Conservation (phyloP, 2,888 invertebrate species). For the Pyrrhosoma nymphula region DNA sequence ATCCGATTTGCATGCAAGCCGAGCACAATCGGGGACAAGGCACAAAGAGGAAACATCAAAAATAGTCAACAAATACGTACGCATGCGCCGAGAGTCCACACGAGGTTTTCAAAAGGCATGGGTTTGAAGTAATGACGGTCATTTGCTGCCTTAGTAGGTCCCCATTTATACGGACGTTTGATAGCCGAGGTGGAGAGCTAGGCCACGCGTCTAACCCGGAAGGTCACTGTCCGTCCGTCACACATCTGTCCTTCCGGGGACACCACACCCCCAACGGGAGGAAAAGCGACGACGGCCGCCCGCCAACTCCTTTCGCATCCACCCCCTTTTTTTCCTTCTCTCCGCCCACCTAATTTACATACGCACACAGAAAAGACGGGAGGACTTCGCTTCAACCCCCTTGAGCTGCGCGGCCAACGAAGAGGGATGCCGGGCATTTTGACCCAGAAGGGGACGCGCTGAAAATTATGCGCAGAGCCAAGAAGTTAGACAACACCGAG, state of each 20-base stretch:
- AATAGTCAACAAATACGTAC: background rate
- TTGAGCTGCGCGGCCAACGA: background rate
- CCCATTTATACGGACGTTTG: background rate
- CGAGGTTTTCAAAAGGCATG: background rate
- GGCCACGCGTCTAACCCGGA: slow-evolving; percentile 11
- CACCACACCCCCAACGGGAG: background rate
- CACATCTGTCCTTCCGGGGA: slow-evolving; percentile 53
- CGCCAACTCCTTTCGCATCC: background rate
- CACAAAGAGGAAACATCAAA: background rate
- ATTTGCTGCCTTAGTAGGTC: slow-evolving; percentile 7
- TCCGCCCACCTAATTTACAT: background rate
- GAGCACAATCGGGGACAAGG: background rate
- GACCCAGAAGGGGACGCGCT: background rate
- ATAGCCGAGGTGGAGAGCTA: background rate
- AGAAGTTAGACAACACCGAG: no score
- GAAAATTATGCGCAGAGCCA: background rate
- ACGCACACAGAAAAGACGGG: background rate
- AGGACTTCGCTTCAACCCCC: background rate
- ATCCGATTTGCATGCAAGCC: background rate
- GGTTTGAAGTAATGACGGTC: slow-evolving; percentile 43
- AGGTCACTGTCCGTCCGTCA: background rate
- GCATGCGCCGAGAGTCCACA: background rate
- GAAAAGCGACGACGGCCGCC: no score
- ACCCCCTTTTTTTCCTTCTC: background rate
- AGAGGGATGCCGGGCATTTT: background rate